Base-by-base conservation (phyloP, 92 coral and sea anemone species). In the Palythoa grandiflora region DNA sequence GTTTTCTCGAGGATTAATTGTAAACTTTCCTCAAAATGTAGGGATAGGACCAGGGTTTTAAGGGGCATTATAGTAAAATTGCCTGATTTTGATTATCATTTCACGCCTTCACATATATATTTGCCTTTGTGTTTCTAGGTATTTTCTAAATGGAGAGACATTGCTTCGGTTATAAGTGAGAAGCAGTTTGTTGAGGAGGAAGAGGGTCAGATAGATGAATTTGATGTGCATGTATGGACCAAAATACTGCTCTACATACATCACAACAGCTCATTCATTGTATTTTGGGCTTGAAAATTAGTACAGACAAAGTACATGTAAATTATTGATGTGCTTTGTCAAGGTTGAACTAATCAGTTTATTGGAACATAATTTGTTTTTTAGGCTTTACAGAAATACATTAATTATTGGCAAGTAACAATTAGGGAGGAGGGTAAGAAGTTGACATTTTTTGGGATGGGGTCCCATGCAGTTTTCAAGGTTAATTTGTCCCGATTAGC, bases 161-260 rank as follows among this genome's bases (percentile, higher is more conserved):
- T 40, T 40, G 47, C 47, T 40, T 40, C 5, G 47, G 47, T 40
- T 2, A 40, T 40, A 40, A 40, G 47, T n/a, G 71, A 63, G 71
- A 8, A 63, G 6, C 35, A 63, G 71, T 63, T 63, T 63, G 71
- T 11, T 3, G 71, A 63, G 71, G 71, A 63, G 71, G 71, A 63
- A 63, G 71, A 63, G 71, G 71, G 71, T 8, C 71, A 16, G 71
- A 63, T 63, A 63, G 71, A 63, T 63, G 71, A 5, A 35, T 63
- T 63, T 63, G 71, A 63, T 63, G 71, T 63, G 8, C 60, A 54
- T 3, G 60, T 54, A 54, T 12, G 8, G 60, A 54, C 47, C 47
- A 40, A 40, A 40, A 40, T n/a, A n/a, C n/a, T n/a, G n/a, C n/a
- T n/a, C 12, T 54, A 54, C 60, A 54, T 54, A 54, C 60, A 54